Evolutionary conservation across 2,797 vertebrate species (phyloP).

Genomic region (Chromis chromis): DNA sequence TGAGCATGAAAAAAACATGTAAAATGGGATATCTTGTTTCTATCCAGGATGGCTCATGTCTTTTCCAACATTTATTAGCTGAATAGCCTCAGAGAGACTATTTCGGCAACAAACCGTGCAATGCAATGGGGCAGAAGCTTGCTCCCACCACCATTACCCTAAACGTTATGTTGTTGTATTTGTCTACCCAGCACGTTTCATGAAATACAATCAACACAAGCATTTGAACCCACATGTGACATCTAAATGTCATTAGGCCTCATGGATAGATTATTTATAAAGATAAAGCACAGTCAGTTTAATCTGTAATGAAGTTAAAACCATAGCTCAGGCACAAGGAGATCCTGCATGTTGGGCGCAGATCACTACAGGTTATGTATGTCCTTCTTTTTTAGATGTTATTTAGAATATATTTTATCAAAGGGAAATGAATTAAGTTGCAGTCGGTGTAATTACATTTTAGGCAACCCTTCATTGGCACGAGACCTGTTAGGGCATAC

Average conservation of each 20-base stretch:
- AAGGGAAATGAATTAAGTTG: constrained; percentile 68
- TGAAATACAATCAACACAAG: constrained; percentile 38
- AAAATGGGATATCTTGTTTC: constrained; percentile 27
- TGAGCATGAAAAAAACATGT: constrained; percentile 22
- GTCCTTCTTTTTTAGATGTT: constrained; percentile 42
- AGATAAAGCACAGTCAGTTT: constrained; percentile 37
- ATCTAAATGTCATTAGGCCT: constrained; percentile 32
- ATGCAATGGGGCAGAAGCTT: constrained; percentile 30
- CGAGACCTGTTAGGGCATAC: constrained; percentile 76
- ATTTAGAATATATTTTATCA: constrained; percentile 59
- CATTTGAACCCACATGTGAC: constrained; percentile 14
- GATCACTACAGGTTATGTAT: constrained; percentile 47
- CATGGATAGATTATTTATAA: constrained; percentile 27
- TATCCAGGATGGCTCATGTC: constrained; percentile 7
- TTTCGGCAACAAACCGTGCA: constrained; percentile 34
- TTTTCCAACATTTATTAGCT: constrained; percentile 32
- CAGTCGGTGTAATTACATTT: constrained; percentile 69
- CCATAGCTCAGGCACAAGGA: neutral
- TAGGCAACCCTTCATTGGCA: constrained; percentile 70
- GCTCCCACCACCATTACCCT: constrained; percentile 23
- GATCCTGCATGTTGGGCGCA: neutral
- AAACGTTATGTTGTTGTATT: constrained; percentile 27
- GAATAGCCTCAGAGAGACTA: constrained; percentile 11
- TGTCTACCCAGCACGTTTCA: constrained; percentile 26
- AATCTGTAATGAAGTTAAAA: constrained; percentile 28